Evolutionary conservation across 2,888 invertebrate genomes (phyloP), one percentile per base, ranked within the genome.

Genomic region (Drosophila mimica): DNA sequence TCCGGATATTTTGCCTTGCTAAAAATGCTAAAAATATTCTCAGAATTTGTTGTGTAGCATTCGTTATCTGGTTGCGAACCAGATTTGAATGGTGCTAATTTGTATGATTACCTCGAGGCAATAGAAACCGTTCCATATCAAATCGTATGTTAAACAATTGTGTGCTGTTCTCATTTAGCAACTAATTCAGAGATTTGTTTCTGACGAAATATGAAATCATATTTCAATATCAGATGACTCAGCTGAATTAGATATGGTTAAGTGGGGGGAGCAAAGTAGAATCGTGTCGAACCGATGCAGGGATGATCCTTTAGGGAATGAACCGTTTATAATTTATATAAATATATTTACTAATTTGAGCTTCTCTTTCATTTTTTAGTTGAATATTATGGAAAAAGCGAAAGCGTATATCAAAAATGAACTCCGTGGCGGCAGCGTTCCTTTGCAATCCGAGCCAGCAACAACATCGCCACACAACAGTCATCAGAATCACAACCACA

Each of bases 361-460:
- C 0, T 2, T 30, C 0, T 3, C 4, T 43, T 20, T 28, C 0
- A 0, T 48, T 64, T 76, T 11, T 28, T 62, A 90, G 62, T 66
- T 84, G 81, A 73, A 85, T 91, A 92, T 83, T 88, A 95, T 95
- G 95, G 95, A 95, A 94, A 95, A 95, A 93, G 95, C 95, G 91
- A 96, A 96, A 94, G 95, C 95, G 81, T 96, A 95, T 91, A 95
- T 95, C 93, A 95, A 96, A 93, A 95, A 95, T 93, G 95, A 96
- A 94, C 94, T 95, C 91, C 94, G 94, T 93, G 94, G 94, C 86
- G 94, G 94, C 83, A 91, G 79, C 49, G 54, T 63, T 62, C 58
- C 74, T 15, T 48, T 59, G 61, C 88, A 81, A 79, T 76, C 81
- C 66, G 85, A 90, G 79, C 76, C 86, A 77, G 46, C 46, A 46